Conservation (phyloP, 2,113 vertebrate species). For the Oncorhynchus keta region DNA sequence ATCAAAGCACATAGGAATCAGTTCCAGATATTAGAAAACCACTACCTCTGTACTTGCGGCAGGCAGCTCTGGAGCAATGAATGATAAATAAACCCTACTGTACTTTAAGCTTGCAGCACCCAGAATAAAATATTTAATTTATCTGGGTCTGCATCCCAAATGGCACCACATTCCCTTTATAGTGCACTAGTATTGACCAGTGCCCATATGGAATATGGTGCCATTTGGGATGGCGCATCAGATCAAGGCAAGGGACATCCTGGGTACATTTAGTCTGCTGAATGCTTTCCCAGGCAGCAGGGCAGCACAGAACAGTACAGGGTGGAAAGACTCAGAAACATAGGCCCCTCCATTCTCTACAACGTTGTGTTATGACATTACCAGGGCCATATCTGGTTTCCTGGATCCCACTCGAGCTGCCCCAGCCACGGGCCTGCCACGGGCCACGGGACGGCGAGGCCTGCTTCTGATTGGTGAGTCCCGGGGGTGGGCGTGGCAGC, state of each 20-base stretch:
- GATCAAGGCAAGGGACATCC: neutral
- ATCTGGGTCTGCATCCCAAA: no score
- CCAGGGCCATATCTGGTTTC: conserved; percentile 86
- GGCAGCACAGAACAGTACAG: conserved; percentile 1
- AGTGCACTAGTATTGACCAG: no score
- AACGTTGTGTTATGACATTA: conserved; percentile 55
- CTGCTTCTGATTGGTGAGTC: conserved; percentile 92
- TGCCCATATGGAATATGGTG: no score
- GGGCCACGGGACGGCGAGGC: conserved; percentile 84
- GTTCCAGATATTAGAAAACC: conserved; percentile 13
- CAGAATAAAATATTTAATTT: conserved; percentile 24
- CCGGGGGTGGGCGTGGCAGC: conserved; percentile 93
- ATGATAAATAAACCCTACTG: conserved; percentile 27
- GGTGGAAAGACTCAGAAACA: neutral
- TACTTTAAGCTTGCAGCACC: neutral
- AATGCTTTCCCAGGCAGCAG: conserved; percentile 6
- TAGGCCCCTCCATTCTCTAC: neutral
- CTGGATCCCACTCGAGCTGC: conserved; percentile 70
- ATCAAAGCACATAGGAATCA: conserved; percentile 8
- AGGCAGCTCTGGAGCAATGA: conserved; percentile 15
- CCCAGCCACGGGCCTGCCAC: conserved; percentile 88
- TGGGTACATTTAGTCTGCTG: conserved; percentile 18
- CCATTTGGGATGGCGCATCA: neutral
- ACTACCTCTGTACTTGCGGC: neutral
- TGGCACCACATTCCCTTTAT: no score